Evolutionary conservation across 2,797 vertebrate species (phyloP), one percentile per base, ranked within the genome.

Genomic region (Typhlichthys eigenmanni): DNA sequence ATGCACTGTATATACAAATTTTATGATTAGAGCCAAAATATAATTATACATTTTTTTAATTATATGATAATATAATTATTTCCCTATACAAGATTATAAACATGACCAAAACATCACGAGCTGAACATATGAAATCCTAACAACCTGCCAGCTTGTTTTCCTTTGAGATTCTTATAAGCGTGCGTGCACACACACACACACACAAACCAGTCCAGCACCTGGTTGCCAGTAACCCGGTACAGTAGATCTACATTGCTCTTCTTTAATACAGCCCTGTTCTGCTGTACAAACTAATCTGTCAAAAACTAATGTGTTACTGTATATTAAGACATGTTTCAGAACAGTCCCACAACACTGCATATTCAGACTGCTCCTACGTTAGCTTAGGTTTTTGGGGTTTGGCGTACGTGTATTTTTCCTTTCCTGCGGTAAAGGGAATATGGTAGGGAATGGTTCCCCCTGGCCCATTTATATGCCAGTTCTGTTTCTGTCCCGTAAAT

Each of bases 401-500:
- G 80, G 82, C 74, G 6, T 47, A 32, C 49, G 55, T 79, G 79
- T 84, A 78, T 85, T 88, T 89, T 90, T 83, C 83, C 83, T 83
- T 75, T 85, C 77, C 81, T 87, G 83, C 0, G 79, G 83, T 71
- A 72, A 80, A 65, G 47, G 68, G 61, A 74, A 65, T 49, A 79
- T 75, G 81, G 64, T 74, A 75, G 24, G 50, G 72, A 78, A 78
- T 71, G 58, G 83, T 57, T 81, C 74, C 85, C 79, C 59, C 62
- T 29, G 51, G 79, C 69, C 84, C 81, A 78, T 82, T 85, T 80
- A 77, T 85, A 82, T 47, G n/a, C 17, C 58, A 79, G 79, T 86
- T 82, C 77, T 82, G 74, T 82, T 77, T 85, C 81, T 78, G 75
- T 79, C 78, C 79, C 80, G 82, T 85, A 83, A 90, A 87, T 89